A percentile compares a stretch with the other conserved stretches of the same genome.
Conservation (phyloP, 92 coral and sea anemone species). For the Zoanthus sociatus region DNA sequence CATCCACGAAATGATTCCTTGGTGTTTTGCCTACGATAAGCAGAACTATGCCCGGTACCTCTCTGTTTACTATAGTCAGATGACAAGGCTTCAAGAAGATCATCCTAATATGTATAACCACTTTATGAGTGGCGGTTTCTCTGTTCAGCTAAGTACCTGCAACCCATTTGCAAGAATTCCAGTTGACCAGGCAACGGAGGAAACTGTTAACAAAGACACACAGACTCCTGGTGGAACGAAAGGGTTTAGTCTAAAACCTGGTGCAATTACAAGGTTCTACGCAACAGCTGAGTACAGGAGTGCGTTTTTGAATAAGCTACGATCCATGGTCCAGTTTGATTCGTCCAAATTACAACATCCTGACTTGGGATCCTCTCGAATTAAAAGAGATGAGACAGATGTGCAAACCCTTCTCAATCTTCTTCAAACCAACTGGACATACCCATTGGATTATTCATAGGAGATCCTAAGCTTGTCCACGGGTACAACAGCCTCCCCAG, state of each 20-base stretch:
- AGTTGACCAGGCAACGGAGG: slow-evolving; percentile 70
- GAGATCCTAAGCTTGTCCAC: slow-evolving; percentile 63
- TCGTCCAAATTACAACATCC: slow-evolving; percentile 28
- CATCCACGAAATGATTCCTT: too few species aligned
- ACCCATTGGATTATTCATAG: slow-evolving; percentile 58
- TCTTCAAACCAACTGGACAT: slow-evolving; percentile 45
- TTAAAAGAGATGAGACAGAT: slow-evolving; percentile 53
- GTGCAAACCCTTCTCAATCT: slow-evolving; percentile 39
- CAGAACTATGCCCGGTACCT: too few species aligned
- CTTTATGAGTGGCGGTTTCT: slow-evolving; percentile 57
- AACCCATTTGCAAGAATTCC: slow-evolving; percentile 62
- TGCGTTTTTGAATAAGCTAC: slow-evolving; percentile 56
- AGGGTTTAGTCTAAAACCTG: slow-evolving; percentile 74
- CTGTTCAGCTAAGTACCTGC: slow-evolving; percentile 49
- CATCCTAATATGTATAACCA: slow-evolving; percentile 57
- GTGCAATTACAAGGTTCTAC: slow-evolving; percentile 66
- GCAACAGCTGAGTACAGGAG: slow-evolving; percentile 64
- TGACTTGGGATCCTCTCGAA: slow-evolving; percentile 47
- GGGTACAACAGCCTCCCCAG: slow-evolving; percentile 61
- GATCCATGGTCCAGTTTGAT: slow-evolving; percentile 66
- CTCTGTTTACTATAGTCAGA: slow-evolving; percentile 8
- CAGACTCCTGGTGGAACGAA: slow-evolving; percentile 71
- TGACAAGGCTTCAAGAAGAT: slow-evolving; percentile 61
- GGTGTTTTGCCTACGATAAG: too few species aligned
- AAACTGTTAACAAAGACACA: slow-evolving; percentile 72